Percentiles rank a stretch among this genome's conserved stretches.
phyloP scores from a whole-genome alignment of 2,797 vertebrate genomes.

The Mareca strepera region DNA sequence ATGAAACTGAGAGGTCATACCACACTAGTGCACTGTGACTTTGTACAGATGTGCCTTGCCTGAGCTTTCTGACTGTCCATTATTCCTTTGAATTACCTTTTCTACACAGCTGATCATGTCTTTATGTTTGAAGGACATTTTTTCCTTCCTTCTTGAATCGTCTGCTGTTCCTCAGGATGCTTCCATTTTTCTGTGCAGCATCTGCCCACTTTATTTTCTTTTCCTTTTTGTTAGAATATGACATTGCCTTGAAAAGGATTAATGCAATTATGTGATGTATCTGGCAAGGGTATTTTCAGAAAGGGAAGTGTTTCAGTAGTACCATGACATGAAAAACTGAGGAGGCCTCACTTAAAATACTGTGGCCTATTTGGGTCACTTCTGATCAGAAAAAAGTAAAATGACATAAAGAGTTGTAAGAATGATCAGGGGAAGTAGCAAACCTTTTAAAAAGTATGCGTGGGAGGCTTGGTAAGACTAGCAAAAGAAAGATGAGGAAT shows the following conservation, averaged over 20 bases:
- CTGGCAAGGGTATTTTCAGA: constrained; percentile 34
- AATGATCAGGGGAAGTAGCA: constrained; percentile 10
- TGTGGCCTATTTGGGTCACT: constrained; percentile 7
- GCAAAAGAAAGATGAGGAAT: not conserved
- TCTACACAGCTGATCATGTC: constrained; percentile 42
- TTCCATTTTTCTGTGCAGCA: constrained; percentile 15
- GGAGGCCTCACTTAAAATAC: not conserved
- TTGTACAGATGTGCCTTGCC: constrained; percentile 1
- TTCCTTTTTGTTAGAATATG: constrained; percentile 9
- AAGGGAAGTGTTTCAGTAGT: constrained; percentile 1
- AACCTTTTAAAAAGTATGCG: not conserved
- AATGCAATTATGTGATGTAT: constrained; percentile 16
- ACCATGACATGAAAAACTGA: not conserved
- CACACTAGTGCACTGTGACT: not conserved
- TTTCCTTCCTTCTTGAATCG: not conserved
- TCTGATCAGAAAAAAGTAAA: constrained; percentile 2
- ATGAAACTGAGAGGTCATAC: not conserved
- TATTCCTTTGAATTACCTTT: constrained; percentile 53
- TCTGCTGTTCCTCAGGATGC: not conserved
- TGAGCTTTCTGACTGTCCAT: constrained; percentile 27
- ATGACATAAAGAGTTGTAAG: not conserved
- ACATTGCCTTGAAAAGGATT: constrained; percentile 40
- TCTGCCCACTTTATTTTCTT: constrained; percentile 8
- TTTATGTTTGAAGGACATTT: not conserved
- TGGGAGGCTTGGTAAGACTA: not conserved